phyloP scores from a whole-genome alignment of 2,888 invertebrate species.

The Tenthredo distinguenda region DNA sequence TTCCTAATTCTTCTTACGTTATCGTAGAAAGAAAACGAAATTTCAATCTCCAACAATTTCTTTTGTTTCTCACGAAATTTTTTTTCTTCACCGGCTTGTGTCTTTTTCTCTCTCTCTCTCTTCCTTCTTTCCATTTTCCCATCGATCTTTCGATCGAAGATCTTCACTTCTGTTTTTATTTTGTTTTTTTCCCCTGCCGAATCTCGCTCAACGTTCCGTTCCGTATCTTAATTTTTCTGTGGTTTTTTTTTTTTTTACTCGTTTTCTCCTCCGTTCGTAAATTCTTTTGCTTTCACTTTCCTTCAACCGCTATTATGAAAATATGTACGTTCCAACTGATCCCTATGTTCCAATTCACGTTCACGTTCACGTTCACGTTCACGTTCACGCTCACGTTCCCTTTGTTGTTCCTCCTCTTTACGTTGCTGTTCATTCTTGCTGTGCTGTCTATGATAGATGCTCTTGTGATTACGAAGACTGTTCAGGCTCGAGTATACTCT shows the following conservation, averaged over 20 bases:
- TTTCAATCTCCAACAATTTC: background rate
- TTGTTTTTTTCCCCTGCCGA: background rate
- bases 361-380: conserved; percentile 48
- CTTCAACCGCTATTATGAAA: conserved; percentile 3
- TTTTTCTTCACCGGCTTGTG: too few relatives aligned
- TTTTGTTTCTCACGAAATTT: background rate
- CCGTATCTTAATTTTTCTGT: background rate
- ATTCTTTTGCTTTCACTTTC: background rate
- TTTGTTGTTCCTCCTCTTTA: conserved; percentile 81
- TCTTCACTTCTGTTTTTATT: too few relatives aligned
- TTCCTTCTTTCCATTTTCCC: too few relatives aligned
- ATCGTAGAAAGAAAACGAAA: background rate
- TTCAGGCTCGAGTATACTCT: conserved; percentile 95
- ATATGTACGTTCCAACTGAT: conserved; percentile 63
- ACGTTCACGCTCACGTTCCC: conserved; percentile 51
- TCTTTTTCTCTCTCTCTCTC: too few relatives aligned
- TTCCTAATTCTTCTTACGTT: background rate
- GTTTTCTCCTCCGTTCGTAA: background rate
- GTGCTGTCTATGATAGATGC: conserved; percentile 90
- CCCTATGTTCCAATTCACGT: conserved; percentile 66
- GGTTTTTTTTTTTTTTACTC: background rate
- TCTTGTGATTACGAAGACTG: conserved; percentile 95
- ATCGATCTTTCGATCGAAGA: too few relatives aligned
- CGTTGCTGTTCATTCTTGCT: conserved; percentile 86
- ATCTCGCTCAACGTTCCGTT: background rate